Conservation (phyloP, 2,888 invertebrate species). For the Chrysolina oricalcia region DNA sequence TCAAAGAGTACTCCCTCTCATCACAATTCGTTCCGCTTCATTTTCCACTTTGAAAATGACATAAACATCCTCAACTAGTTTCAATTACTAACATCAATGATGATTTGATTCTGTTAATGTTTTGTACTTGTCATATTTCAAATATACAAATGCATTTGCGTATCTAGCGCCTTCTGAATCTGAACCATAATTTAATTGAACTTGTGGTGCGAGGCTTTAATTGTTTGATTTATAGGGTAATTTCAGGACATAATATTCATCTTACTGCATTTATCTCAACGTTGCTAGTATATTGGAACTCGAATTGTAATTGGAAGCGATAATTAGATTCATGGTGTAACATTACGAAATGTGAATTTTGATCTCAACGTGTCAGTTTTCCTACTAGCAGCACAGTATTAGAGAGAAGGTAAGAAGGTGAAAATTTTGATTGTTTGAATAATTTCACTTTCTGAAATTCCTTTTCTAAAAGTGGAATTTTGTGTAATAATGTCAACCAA, state of each 20-base stretch:
- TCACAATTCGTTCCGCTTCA: not conserved
- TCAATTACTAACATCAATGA: not conserved
- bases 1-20: not conserved
- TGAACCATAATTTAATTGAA: slow-evolving; percentile 31
- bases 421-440: too few species aligned
- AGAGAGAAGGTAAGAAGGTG: not conserved
- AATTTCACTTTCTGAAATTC: too few species aligned
- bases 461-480: too few species aligned
- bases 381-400: not conserved
- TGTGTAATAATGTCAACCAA: too few species aligned
- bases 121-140: slow-evolving; percentile 19
- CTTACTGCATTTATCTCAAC: slow-evolving; percentile 26
- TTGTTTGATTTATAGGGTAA: slow-evolving; percentile 39
- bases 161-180: slow-evolving; percentile 22
- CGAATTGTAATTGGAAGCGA: not conserved
- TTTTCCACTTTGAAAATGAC: not conserved
- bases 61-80: not conserved
- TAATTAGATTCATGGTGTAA: slow-evolving; percentile 9
- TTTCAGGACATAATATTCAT: slow-evolving; percentile 27
- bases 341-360: not conserved
- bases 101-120: not conserved
- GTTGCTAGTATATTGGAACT: not conserved
- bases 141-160: slow-evolving; percentile 31
- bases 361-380: not conserved
- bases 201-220: slow-evolving; percentile 27